Evolutionary conservation across 1,140 invertebrate species (phyloP).

Genomic region (Cepaea nemoralis): DNA sequence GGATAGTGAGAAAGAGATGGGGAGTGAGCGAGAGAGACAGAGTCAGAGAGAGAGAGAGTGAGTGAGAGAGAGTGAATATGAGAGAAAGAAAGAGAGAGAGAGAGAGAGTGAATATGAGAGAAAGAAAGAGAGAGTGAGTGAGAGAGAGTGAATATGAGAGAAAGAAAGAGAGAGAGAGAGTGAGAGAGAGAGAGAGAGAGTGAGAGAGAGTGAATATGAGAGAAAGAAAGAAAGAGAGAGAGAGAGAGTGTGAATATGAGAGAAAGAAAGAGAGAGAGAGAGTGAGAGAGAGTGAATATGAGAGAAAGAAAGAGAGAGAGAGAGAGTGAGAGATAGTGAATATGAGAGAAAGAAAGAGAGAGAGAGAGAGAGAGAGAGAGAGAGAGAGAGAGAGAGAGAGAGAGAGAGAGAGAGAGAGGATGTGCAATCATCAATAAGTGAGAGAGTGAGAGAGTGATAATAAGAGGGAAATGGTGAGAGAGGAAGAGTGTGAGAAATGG

Average conservation of each 20-base stretch:
- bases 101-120: too few relatives aligned
- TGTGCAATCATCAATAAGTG: slow-evolving; percentile 28
- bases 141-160: too few relatives aligned
- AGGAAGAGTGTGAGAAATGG: too few relatives aligned
- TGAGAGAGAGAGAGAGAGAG: too few relatives aligned
- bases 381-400: slow-evolving; percentile 7
- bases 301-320: background rate
- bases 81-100: too few relatives aligned
- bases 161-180: background rate
- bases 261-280: background rate
- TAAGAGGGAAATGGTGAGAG: too few relatives aligned
- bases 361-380: slow-evolving; percentile 11
- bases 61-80: too few relatives aligned
- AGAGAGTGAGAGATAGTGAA: background rate
- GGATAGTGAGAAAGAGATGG: too few relatives aligned
- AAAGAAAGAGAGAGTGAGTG: background rate
- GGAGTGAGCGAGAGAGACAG: too few relatives aligned
- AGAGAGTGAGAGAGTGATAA: slow-evolving; percentile 15
- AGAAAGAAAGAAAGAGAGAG: too few relatives aligned
- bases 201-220: too few relatives aligned
- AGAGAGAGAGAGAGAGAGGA: slow-evolving; percentile 23
- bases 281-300: too few relatives aligned
- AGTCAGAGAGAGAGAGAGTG: background rate
- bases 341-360: background rate
- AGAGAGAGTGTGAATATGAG: background rate